Base-by-base conservation (phyloP, 2,113 vertebrate species). In the Erinaceus europaeus region DNA sequence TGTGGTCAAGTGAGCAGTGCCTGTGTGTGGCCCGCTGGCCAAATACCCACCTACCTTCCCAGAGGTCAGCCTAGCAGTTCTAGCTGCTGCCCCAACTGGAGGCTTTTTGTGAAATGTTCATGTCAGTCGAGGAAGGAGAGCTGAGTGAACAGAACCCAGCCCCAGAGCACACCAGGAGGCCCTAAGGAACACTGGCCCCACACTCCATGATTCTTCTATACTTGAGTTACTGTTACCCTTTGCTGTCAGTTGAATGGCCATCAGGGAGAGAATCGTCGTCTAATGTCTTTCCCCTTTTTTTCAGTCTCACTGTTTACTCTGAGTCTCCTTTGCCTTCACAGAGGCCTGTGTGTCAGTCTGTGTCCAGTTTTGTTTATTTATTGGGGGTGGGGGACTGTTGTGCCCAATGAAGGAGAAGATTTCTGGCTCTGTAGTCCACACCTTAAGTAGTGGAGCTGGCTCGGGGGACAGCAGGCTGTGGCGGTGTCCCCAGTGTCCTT, bases 301-400 rank as follows among this genome's bases (percentile, higher is more conserved):
- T 44, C n/a, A n/a, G n/a, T 84, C 17, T 12, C 65, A 27, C 55
- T 27, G 25, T 27, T 21, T 57, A 8, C 32, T 42, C 88, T 86
- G 86, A 25, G 36, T 64, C 36, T 7, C 79, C 12, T 57, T 17
- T 69, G 71, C 68, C 14, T 29, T 90, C 55, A 4, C 40, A 67
- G 61, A 68, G 14, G 8, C 88, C 62, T 83, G 29, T 69, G 68
- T 87, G 69, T 32, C 71, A 10, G 78, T 2, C 23, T 25, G 52
- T 83, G 4, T 84, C 87, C 20, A 82, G 5, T 25, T 29, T 27
- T 71, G 53, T 84, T 80, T 94, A 90, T 93, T 94, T 90, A 71
- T 95, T 93, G 71, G 82, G 78, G 65, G 23, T 6, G 29, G 23
- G 23, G 3, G 9, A 75, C 15, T 90, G 64, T 89, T 93, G 89